phyloP scores from a whole-genome alignment of 2,888 invertebrate species.

The Rhynchonema sp. region DNA sequence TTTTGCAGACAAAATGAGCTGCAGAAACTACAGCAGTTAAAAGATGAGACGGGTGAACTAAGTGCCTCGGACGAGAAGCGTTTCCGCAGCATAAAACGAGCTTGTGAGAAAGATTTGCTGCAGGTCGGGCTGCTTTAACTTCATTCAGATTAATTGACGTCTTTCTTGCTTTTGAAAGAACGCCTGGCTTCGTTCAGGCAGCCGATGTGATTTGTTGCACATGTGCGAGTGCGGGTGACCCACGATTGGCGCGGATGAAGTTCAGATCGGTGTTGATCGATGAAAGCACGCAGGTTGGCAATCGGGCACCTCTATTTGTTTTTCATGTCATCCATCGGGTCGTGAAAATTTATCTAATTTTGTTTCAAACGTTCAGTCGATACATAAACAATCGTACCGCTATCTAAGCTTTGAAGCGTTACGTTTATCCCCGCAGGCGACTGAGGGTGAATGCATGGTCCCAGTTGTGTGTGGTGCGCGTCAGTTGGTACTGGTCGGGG shows the following conservation, averaged over 20 bases:
- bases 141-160: no score
- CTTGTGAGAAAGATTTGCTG: conserved; percentile 62
- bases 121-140: conserved; percentile 17
- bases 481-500: conserved; percentile 88
- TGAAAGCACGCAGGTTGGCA: conserved; percentile 51
- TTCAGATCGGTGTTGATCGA: conserved; percentile 44
- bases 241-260: conserved; percentile 68
- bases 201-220: conserved; percentile 98
- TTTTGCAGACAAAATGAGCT: conserved; percentile 53
- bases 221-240: conserved; percentile 94
- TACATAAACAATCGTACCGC: no score
- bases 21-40: conserved; percentile 78
- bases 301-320: no score
- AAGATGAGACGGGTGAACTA: conserved; percentile 93
- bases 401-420: no score
- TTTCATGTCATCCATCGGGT: no score
- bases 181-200: conserved; percentile 40
- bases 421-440: conserved; percentile 56
- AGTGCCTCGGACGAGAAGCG: conserved; percentile 85
- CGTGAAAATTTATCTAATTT: no score
- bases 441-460: conserved; percentile 95
- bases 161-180: no score
- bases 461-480: conserved; percentile 91
- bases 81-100: conserved; percentile 68
- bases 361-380: no score